A percentile compares a stretch with the other conserved stretches of the same genome.
These are phyloP conservation scores for Alfaro cultratus DNA, from an alignment of 2,797 vertebrate genomes.

Conservation along the genomic window DNA sequence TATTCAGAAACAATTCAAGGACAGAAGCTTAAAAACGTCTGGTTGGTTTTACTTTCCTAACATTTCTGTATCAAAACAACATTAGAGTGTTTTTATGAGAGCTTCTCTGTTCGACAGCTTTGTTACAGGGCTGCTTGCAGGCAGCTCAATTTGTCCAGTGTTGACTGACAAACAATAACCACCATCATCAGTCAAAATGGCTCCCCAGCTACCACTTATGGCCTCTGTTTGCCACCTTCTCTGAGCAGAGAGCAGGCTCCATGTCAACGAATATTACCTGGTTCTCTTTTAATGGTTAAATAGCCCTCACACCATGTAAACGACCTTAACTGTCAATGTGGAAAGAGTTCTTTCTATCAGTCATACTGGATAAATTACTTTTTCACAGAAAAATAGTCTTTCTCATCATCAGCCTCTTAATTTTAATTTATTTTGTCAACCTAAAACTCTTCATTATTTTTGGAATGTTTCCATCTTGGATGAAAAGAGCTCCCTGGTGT, in stretches of 20 bases:
- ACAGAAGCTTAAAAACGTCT: slow-evolving; percentile 34
- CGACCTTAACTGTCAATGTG: neutral
- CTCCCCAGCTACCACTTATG: slow-evolving; percentile 28
- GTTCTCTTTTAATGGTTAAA: neutral
- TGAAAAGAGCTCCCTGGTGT: neutral
- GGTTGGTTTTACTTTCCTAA: slow-evolving; percentile 17
- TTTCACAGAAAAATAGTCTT: neutral
- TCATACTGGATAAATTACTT: neutral
- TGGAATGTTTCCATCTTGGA: neutral
- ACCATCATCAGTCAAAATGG: slow-evolving; percentile 43
- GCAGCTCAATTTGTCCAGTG: slow-evolving; percentile 38
- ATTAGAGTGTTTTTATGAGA: slow-evolving; percentile 35
- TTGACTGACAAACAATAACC: slow-evolving; percentile 62
- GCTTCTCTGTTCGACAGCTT: slow-evolving; percentile 16
- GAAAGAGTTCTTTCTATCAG: neutral
- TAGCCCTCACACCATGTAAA: neutral
- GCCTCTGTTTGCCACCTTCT: slow-evolving; percentile 32
- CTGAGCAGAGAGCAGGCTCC: slow-evolving; percentile 18
- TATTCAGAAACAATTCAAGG: neutral
- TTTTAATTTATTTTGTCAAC: neutral
- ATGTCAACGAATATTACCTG: slow-evolving; percentile 36
- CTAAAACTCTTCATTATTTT: neutral
- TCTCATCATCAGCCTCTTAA: neutral
- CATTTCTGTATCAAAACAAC: slow-evolving; percentile 30
- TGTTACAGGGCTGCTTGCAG: slow-evolving; percentile 28